phyloP scores from a whole-genome alignment of 2,797 vertebrate species.

The Poeciliopsis turneri region DNA sequence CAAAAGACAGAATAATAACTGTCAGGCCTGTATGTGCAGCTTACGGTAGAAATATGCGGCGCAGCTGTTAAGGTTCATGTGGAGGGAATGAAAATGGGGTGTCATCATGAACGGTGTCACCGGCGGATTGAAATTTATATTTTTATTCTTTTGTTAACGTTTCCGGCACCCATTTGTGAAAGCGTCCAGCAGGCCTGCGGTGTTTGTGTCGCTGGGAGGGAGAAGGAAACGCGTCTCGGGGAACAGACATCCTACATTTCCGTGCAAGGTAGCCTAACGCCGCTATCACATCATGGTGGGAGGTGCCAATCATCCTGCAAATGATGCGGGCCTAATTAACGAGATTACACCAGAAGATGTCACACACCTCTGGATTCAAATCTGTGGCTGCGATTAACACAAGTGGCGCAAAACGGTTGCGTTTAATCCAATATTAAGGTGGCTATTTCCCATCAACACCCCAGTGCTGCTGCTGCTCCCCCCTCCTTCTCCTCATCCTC shows the following conservation, averaged over 20 bases:
- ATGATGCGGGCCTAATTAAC: conserved; percentile 64
- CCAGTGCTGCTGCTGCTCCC: conserved; percentile 33
- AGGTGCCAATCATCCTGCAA: conserved; percentile 69
- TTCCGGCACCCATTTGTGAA: conserved; percentile 23
- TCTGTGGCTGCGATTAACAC: background rate
- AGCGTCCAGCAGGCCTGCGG: conserved; percentile 9
- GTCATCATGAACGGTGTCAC: conserved; percentile 70
- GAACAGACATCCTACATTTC: conserved; percentile 10
- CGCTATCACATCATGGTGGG: conserved; percentile 64
- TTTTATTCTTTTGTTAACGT: background rate
- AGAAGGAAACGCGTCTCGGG: conserved; percentile 6
- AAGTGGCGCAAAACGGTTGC: conserved; percentile 21
- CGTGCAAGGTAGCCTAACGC: conserved; percentile 37
- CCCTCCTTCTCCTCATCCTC: background rate
- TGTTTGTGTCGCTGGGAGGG: conserved; percentile 5
- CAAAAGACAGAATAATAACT: conserved; percentile 22
- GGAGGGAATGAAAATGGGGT: conserved; percentile 36
- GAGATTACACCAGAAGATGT: conserved; percentile 4
- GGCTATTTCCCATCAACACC: conserved; percentile 69
- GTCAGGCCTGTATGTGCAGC: conserved; percentile 15
- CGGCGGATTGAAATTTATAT: conserved; percentile 18
- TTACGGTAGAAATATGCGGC: conserved; percentile 30
- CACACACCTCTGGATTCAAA: conserved; percentile 22
- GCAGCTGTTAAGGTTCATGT: conserved; percentile 41
- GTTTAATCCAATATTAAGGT: conserved; percentile 58